Base-by-base conservation (phyloP, 2,888 invertebrate genomes). In the Zele albiditarsus region DNA sequence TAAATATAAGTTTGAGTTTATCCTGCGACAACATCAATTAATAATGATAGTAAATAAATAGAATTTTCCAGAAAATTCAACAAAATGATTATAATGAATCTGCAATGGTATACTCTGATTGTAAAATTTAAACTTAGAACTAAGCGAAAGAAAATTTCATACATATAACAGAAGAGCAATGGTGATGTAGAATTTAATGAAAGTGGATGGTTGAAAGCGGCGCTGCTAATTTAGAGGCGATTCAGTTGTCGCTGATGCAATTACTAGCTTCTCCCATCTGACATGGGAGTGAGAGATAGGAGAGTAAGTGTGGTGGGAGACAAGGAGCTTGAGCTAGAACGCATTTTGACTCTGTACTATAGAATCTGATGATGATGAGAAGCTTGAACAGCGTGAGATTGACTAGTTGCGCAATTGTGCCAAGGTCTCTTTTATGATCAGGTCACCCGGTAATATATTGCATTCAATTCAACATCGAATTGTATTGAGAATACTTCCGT, bases 401-500 rank as follows among this genome's bases (percentile, higher is more conserved):
- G 33, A 31, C 31, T 63, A 63, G 63, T 63, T 63, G 31, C 33
- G 38, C 38, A 63, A 63, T 31, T 31, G 31, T 63, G 63, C 63
- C 63, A 63, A 63, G 63, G 62, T 31, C 28, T 28, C n/a, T 62
- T 62, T n/a, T 28, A 20, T 62, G 57, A 27, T 58, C 27, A 20
- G 57, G 60, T 60, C 28, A 60, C n/a, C 12, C 14, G 6, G 16
- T 60, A 28, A 60, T 60, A 31, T 28, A 28, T 62, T 16, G 62
- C 28, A 62, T 31, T 62, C 62, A 14, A 28, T 62, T 31, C n/a
- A 62, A 16, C n/a, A 57, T 60, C 28, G 14, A 14, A 60, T 60
- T 8, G 20, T 27, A 58, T 58, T 58, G 57, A 3, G 3, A 58
- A 28, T n/a, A 28, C 62, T 53, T 20, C 53, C 53, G 46, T 46